phyloP scores from a whole-genome alignment of 2,888 invertebrate species.

The Synanthedon myopaeformis region DNA sequence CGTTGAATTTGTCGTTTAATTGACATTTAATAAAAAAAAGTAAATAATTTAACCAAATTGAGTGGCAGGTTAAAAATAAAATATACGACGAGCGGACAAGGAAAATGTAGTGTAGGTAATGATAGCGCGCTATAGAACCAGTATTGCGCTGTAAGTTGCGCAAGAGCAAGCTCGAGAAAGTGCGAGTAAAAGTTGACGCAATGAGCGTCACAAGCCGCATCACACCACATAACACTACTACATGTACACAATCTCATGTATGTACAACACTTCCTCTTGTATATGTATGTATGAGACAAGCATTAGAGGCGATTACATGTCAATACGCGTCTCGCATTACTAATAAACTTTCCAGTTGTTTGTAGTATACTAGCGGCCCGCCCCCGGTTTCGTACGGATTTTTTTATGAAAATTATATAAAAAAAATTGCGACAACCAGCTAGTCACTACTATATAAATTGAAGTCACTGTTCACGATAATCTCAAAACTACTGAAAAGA shows the following conservation, averaged over 20 bases:
- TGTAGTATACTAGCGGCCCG: too few relatives aligned
- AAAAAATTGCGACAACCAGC: too few relatives aligned
- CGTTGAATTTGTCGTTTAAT: too few relatives aligned
- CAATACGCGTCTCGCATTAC: neutral
- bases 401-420: too few relatives aligned
- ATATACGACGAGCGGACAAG: constrained; percentile 10
- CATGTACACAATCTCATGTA: constrained; percentile 2
- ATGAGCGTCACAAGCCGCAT: constrained; percentile 52
- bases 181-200: constrained; percentile 71
- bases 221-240: constrained; percentile 23
- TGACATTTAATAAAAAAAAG: too few relatives aligned
- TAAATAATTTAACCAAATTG: too few relatives aligned
- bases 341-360: too few relatives aligned
- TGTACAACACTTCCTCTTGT: neutral
- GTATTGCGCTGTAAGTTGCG: constrained; percentile 58
- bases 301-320: neutral
- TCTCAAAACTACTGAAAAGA: too few relatives aligned
- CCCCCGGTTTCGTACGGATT: too few relatives aligned
- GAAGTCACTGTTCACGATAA: too few relatives aligned
- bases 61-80: neutral
- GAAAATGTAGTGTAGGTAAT: constrained; percentile 35
- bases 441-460: too few relatives aligned
- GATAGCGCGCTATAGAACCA: constrained; percentile 40
- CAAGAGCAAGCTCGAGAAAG: constrained; percentile 56
- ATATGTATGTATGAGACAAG: neutral